Conservation (phyloP, 2,888 invertebrate species). For the Nebria brevicollis region DNA sequence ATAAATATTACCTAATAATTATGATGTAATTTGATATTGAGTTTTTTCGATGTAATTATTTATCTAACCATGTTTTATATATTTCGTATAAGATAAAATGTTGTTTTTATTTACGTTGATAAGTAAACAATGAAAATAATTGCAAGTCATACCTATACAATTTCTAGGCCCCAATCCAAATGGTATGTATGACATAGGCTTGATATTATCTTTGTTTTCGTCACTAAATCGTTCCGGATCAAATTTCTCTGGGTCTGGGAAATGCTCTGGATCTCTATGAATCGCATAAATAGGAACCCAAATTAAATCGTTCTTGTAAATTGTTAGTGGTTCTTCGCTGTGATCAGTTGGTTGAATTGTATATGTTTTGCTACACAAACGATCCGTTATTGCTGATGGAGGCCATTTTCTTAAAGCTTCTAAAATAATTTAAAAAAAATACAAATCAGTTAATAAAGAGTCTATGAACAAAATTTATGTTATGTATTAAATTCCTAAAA, state of each 20-base stretch:
- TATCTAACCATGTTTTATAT: neutral
- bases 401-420: slow-evolving; percentile 66
- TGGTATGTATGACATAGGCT: slow-evolving; percentile 65
- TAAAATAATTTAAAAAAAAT: neutral
- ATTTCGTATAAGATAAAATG: neutral
- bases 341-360: slow-evolving; percentile 59
- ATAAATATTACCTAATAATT: too few species aligned
- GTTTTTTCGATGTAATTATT: too few species aligned
- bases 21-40: too few species aligned
- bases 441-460: neutral
- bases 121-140: slow-evolving; percentile 5
- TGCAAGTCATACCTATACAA: slow-evolving; percentile 57
- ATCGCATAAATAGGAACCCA: slow-evolving; percentile 64
- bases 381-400: slow-evolving; percentile 61
- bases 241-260: slow-evolving; percentile 66
- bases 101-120: slow-evolving; percentile 31
- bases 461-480: neutral
- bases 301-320: slow-evolving; percentile 65
- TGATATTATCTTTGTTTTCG: slow-evolving; percentile 65
- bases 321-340: slow-evolving; percentile 49
- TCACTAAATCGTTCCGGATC: slow-evolving; percentile 67
- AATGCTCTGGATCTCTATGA: slow-evolving; percentile 68
- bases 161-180: slow-evolving; percentile 64
- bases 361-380: slow-evolving; percentile 65
- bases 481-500: too few species aligned